phyloP scores from a whole-genome alignment of 2,797 vertebrate genomes.

The Sphaeramia orbicularis region DNA sequence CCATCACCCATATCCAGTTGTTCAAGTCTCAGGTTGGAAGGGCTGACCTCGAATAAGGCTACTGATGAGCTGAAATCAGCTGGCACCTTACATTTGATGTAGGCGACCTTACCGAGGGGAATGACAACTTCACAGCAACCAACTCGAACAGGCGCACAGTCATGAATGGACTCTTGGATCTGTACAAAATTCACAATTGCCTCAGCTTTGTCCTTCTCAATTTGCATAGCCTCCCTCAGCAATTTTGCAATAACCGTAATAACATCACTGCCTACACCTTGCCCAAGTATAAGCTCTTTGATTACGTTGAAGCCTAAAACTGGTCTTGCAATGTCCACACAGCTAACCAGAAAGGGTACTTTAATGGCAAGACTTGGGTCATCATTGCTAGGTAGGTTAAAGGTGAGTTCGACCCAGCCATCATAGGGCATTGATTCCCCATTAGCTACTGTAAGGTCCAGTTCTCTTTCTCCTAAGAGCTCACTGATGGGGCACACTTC shows the following conservation, averaged over 20 bases:
- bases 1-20: too few species aligned
- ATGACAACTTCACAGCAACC: neutral
- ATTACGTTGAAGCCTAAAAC: conserved; percentile 25
- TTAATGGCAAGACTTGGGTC: conserved; percentile 21
- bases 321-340: neutral
- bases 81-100: neutral
- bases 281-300: conserved; percentile 28
- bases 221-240: conserved; percentile 21
- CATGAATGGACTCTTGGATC: too few species aligned
- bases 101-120: neutral
- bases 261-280: neutral
- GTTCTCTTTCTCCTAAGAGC: neutral
- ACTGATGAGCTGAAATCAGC: too few species aligned
- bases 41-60: too few species aligned
- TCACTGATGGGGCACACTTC: conserved; percentile 14
- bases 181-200: conserved; percentile 36
- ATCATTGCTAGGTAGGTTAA: conserved; percentile 23
- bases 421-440: conserved; percentile 6
- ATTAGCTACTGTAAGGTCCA: neutral
- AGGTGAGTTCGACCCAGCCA: conserved; percentile 24
- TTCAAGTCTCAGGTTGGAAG: too few species aligned
- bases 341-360: conserved; percentile 18
- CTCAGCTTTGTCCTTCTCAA: conserved; percentile 17
- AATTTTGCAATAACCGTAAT: neutral
- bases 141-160: too few species aligned